Conservation (phyloP, 1,140 invertebrate genomes). For the Dendroctonus ponderosae region DNA sequence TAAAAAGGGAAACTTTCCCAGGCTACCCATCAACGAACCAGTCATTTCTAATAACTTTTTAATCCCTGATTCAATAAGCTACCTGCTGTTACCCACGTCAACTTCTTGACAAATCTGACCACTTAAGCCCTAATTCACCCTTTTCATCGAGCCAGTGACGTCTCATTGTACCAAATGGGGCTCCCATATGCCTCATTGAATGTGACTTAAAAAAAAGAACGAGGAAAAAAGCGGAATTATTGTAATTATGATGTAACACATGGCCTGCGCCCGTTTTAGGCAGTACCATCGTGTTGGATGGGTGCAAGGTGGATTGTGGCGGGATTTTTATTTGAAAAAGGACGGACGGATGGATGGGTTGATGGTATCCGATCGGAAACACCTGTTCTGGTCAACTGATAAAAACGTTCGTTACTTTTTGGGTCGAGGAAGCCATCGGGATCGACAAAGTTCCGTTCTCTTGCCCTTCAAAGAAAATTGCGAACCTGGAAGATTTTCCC, state of each 20-base stretch:
- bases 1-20: no score
- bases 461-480: no score
- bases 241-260: slow-evolving; percentile 46
- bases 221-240: slow-evolving; percentile 43
- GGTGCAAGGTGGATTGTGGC: slow-evolving; percentile 36
- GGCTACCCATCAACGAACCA: no score
- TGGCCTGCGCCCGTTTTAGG: slow-evolving; percentile 30
- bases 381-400: slow-evolving; percentile 32
- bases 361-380: slow-evolving; percentile 27
- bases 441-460: neutral
- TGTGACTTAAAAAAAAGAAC: slow-evolving; percentile 31
- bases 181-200: slow-evolving; percentile 41
- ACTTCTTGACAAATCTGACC: slow-evolving; percentile 40
- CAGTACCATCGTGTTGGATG: neutral
- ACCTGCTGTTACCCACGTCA: slow-evolving; percentile 39
- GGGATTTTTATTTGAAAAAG: slow-evolving; percentile 33
- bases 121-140: slow-evolving; percentile 38
- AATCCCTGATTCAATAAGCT: slow-evolving; percentile 36
- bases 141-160: slow-evolving; percentile 39
- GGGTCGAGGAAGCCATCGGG: slow-evolving; percentile 13
- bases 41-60: slow-evolving; percentile 9
- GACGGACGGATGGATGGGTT: slow-evolving; percentile 16
- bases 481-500: no score
- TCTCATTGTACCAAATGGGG: slow-evolving; percentile 36
- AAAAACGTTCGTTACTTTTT: neutral